A percentile compares a stretch with the other conserved stretches of the same genome.
These are phyloP conservation scores for Gastrophryne carolinensis DNA, from an alignment of 2,797 vertebrate genomes.

Conservation along the genomic window DNA sequence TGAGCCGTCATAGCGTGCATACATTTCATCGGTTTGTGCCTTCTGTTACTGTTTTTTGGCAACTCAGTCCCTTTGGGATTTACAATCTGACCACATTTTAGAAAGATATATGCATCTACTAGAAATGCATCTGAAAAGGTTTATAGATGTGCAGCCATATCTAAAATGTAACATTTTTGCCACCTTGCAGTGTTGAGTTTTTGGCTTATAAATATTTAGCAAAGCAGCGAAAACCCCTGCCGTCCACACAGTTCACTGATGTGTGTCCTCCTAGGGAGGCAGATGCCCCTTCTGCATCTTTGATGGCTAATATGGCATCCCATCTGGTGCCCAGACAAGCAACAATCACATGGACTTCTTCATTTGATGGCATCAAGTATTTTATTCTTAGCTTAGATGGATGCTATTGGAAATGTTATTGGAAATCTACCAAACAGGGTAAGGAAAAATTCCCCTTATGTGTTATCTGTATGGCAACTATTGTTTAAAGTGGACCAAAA, in stretches of 20 bases:
- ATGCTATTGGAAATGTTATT: no score
- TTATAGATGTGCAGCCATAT: neutral
- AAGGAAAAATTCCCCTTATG: no score
- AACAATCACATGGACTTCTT: no score
- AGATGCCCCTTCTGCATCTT: constrained; percentile 35
- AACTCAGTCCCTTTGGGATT: neutral
- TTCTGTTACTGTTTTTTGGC: neutral
- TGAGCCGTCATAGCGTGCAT: neutral
- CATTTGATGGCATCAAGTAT: no score
- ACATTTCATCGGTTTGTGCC: neutral
- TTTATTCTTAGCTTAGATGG: no score
- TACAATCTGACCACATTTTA: neutral
- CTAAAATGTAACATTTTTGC: no score
- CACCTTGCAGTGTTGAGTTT: neutral
- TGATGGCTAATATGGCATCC: neutral
- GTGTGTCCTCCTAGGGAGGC: constrained; percentile 5
- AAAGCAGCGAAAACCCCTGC: neutral
- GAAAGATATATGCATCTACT: neutral
- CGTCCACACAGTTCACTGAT: constrained; percentile 12
- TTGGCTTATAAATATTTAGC: neutral
- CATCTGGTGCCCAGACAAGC: no score
- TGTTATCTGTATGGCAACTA: no score
- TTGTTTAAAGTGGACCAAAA: no score
- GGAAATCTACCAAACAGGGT: no score
- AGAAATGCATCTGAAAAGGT: neutral